These are phyloP conservation scores for Slavum lentiscoides DNA, from an alignment of 2,888 invertebrate species.

Conservation along the genomic window DNA sequence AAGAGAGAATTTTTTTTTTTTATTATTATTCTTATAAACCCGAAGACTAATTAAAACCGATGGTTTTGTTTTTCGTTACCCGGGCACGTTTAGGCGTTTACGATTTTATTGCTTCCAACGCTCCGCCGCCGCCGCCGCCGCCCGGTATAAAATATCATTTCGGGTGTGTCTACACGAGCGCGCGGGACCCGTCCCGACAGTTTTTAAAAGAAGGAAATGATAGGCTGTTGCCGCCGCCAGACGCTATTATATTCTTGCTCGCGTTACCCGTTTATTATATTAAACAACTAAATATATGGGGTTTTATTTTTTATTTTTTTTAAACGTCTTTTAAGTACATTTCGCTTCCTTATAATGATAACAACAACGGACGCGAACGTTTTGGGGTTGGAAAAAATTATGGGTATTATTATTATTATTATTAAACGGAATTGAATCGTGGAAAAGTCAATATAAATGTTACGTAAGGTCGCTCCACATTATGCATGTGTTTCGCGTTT, in stretches of 20 bases:
- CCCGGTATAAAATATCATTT: slow-evolving; percentile 38
- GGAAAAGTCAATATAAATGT: neutral
- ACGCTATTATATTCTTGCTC: neutral
- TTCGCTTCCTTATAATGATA: slow-evolving; percentile 13
- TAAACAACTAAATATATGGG: slow-evolving; percentile 12
- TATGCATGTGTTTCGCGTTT: too few species aligned
- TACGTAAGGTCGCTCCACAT: too few species aligned
- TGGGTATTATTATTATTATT: neutral
- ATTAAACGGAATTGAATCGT: neutral
- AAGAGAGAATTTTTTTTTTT: slow-evolving; percentile 11
- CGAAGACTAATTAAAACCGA: slow-evolving; percentile 47
- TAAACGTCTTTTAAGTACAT: slow-evolving; percentile 28
- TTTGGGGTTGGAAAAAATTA: neutral
- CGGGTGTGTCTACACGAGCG: slow-evolving; percentile 1
- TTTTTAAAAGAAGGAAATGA: neutral
- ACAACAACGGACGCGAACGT: neutral
- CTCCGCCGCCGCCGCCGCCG: too few species aligned
- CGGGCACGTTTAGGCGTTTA: slow-evolving; percentile 34
- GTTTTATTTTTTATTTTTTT: neutral
- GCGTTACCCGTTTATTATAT: neutral
- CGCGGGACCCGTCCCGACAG: neutral
- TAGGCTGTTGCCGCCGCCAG: neutral
- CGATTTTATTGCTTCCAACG: slow-evolving; percentile 37
- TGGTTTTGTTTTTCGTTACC: slow-evolving; percentile 34
- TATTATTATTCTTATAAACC: slow-evolving; percentile 22